Percentiles rank a stretch among this genome's conserved stretches.
Evolutionary conservation across 1,140 invertebrate species (phyloP).

Genomic region (Drosophila pseudoananassae): DNA sequence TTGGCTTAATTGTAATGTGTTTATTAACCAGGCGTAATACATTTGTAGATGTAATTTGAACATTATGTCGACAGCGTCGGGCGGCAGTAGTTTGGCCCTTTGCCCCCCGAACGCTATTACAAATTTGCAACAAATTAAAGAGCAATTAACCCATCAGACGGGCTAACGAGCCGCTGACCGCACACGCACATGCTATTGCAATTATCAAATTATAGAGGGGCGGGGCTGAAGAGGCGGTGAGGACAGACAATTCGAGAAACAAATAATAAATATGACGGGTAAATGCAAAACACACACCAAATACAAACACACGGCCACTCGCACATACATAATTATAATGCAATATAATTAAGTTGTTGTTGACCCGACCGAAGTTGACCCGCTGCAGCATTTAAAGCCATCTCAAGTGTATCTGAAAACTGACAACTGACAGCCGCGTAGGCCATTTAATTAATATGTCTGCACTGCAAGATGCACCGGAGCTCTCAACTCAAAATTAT

Average conservation of each 20-base stretch:
- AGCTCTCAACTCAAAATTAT: conserved; percentile 23
- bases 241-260: conserved; percentile 60
- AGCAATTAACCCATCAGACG: conserved; percentile 71
- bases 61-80: conserved; percentile 32
- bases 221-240: conserved; percentile 11
- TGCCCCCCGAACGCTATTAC: background rate
- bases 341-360: conserved; percentile 75
- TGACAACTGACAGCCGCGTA: conserved; percentile 68
- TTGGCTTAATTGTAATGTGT: conserved; percentile 9
- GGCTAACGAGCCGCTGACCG: conserved; percentile 39
- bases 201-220: conserved; percentile 74
- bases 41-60: conserved; percentile 34
- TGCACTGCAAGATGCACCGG: conserved; percentile 45
- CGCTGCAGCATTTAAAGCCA: background rate
- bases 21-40: conserved; percentile 5
- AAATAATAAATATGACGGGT: conserved; percentile 51
- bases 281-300: conserved; percentile 42
- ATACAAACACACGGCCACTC: background rate
- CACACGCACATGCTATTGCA: conserved; percentile 57
- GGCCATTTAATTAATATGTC: conserved; percentile 79
- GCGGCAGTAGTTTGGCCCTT: background rate
- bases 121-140: conserved; percentile 72
- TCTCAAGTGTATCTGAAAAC: conserved; percentile 21
- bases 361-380: conserved; percentile 19
- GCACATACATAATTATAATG: conserved; percentile 28